Evolutionary conservation across 1,140 invertebrate genomes (phyloP), one percentile per base, ranked within the genome.

Genomic region (Hycleus phaleratus): DNA sequence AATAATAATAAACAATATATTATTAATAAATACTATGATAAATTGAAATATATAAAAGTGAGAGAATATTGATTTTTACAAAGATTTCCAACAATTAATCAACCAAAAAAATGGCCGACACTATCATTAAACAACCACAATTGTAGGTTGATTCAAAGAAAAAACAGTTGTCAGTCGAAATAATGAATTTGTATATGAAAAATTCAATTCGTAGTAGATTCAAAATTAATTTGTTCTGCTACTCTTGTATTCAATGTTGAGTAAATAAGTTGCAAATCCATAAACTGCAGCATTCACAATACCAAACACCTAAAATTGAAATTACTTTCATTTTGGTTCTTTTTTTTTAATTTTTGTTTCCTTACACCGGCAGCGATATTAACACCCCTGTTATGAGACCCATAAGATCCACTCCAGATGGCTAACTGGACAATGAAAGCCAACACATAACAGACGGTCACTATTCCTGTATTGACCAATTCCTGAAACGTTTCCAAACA

Each of bases 281-380:
- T 92, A 93, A 4, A 82, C 87, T 39, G 87, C 57, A n/a, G 85
- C 85, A 71, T 91, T 91, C 73, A 93, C 84, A 1, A 92, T 72
- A 56, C 88, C 90, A 68, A 93, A 91, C 18, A 86, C 78, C 88
- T 90, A 73, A 18, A 76, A 78, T 71, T 60, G 12, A 25, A 26
- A 48, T 49, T 56, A 18, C 18, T 18, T 18, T 18, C 18, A 18
- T 18, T 18, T 18, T 18, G 18, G 18, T 18, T 18, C 18, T 18
- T 18, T 18, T 12, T 12, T 18, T 18, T 26, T 47, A 26, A n/a
- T 45, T 38, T 53, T 48, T 48, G 3, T 18, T n/a, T 64, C 70
- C 80, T 81, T 79, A 89, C 88, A 67, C 86, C 89, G 59, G 86
- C 88, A 11, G 84, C 80, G 25, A 89, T 81, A 66, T 90, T 87